Evolutionary conservation across 2,113 vertebrate genomes (phyloP).

Genomic region (Carassius gibelio): DNA sequence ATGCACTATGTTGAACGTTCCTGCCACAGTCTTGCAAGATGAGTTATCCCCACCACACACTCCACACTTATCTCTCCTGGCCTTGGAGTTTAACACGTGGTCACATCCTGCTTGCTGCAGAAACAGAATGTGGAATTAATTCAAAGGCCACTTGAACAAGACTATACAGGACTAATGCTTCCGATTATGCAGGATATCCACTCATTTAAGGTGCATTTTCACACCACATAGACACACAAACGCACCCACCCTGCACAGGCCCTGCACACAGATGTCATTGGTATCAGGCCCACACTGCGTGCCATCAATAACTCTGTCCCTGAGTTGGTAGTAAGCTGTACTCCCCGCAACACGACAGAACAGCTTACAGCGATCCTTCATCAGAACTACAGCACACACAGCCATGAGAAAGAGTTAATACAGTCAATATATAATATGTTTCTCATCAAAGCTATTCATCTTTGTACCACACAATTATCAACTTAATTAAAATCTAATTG

Average conservation of each 20-base stretch:
- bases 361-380: constrained; percentile 97
- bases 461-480: background rate
- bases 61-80: constrained; percentile 96
- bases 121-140: constrained; percentile 17
- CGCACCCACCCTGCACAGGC: constrained; percentile 89
- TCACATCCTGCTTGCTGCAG: constrained; percentile 97
- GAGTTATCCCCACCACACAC: constrained; percentile 98
- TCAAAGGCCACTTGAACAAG: background rate
- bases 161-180: background rate
- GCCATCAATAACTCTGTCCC: constrained; percentile 93
- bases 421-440: background rate
- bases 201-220: background rate
- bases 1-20: constrained; percentile 91
- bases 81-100: constrained; percentile 97
- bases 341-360: constrained; percentile 95
- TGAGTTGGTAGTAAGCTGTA: constrained; percentile 97
- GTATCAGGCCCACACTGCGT: constrained; percentile 95
- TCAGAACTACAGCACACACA: constrained; percentile 80
- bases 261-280: constrained; percentile 97
- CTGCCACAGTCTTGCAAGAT: constrained; percentile 93
- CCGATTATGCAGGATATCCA: background rate
- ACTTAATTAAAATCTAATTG: constrained; percentile 15
- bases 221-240: background rate
- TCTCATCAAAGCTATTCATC: background rate
- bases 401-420: background rate